Evolutionary conservation across 2,113 vertebrate species (phyloP).

Genomic region (Lynx canadensis): DNA sequence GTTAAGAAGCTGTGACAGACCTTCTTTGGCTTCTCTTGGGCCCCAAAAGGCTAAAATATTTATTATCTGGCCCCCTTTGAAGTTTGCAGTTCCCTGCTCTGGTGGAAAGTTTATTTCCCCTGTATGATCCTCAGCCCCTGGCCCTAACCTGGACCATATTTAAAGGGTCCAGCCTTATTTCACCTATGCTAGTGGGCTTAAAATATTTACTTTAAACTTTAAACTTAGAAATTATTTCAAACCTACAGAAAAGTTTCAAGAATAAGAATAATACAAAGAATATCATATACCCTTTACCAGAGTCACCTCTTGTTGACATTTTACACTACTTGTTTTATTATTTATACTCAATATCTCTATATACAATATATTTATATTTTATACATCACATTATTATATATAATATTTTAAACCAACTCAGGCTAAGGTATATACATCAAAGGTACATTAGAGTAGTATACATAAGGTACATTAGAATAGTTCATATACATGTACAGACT

Average conservation of each 20-base stretch:
- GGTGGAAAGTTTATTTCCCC: not conserved
- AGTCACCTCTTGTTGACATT: not conserved
- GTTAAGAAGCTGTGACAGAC: not conserved
- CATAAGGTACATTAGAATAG: not conserved
- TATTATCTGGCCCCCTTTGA: not conserved
- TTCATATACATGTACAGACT: not conserved
- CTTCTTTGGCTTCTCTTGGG: not conserved
- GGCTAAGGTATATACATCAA: not conserved
- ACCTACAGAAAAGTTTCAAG: not conserved
- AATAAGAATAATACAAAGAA: not conserved
- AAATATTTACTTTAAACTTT: conserved; percentile 22
- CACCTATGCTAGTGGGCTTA: not conserved
- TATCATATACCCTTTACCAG: not conserved
- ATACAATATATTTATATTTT: not conserved
- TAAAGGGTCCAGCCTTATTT: conserved; percentile 17
- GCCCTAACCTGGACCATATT: not conserved
- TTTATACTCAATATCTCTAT: not conserved
- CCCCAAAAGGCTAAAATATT: not conserved
- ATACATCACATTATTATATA: not conserved
- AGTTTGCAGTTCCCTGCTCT: not conserved
- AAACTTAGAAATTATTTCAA: conserved; percentile 51
- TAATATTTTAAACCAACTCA: conserved; percentile 32
- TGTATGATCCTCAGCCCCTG: not conserved
- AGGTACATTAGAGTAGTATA: not conserved
- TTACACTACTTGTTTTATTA: not conserved